phyloP scores from a whole-genome alignment of 2,797 vertebrate genomes.

The Fundulus diaphanus region DNA sequence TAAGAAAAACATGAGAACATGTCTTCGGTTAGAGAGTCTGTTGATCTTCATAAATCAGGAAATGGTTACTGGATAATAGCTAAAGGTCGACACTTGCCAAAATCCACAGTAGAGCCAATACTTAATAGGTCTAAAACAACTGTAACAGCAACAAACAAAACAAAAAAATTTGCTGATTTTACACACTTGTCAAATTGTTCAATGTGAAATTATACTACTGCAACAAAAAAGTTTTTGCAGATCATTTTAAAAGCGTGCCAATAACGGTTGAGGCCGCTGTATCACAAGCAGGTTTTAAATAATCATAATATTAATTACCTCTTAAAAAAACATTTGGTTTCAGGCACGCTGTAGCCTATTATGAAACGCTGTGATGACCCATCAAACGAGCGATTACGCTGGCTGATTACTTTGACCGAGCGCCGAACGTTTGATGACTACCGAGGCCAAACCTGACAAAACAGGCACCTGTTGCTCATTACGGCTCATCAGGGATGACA shows the following conservation, averaged over 20 bases:
- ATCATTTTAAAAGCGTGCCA: background rate
- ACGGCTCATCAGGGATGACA: slow-evolving; percentile 60
- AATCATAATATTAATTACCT: slow-evolving; percentile 38
- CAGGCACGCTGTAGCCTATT: slow-evolving; percentile 37
- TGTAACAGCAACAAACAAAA: background rate
- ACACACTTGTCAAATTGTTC: background rate
- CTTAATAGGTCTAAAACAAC: too few relatives aligned
- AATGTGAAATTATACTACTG: background rate
- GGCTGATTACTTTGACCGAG: slow-evolving; percentile 56
- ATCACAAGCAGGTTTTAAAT: background rate
- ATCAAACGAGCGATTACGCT: slow-evolving; percentile 69
- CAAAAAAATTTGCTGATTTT: background rate
- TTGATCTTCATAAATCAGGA: too few relatives aligned
- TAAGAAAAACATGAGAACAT: too few relatives aligned
- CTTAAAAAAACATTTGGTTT: slow-evolving; percentile 43
- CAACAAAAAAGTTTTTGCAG: background rate
- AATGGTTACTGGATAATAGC: too few relatives aligned
- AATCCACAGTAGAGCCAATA: too few relatives aligned
- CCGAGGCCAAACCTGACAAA: slow-evolving; percentile 40
- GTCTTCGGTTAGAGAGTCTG: too few relatives aligned
- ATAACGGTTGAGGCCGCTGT: background rate
- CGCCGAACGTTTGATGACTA: slow-evolving; percentile 57
- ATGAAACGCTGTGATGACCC: slow-evolving; percentile 44
- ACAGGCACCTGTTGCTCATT: slow-evolving; percentile 75
- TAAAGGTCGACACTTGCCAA: too few relatives aligned